Base-by-base conservation (phyloP, 2,113 vertebrate genomes). In the Oryzias celebensis region DNA sequence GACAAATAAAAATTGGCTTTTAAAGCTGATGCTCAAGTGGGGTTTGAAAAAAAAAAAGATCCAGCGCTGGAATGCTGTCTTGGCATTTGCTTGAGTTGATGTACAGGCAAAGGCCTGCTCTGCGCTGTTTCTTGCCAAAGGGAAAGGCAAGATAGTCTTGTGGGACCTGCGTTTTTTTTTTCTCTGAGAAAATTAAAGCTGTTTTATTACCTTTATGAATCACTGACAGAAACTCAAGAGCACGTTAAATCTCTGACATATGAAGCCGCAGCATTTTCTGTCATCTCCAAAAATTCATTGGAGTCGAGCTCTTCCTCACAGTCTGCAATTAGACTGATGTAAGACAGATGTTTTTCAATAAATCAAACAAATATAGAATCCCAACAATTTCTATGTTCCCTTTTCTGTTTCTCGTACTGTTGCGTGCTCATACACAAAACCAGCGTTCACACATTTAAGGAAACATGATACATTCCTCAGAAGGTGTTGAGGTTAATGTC, bases 391-490 rank as follows among this genome's bases (percentile, higher is more conserved):
- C 5, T 16, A 2, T 2, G 0, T 20, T 56, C 31, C 18, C 4
- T 4, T 7, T 57, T 62, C 52, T 48, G 36, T 41, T 4, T n/a
- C 15, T 55, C 15, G 3, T 12, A 14, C 52, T 62, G 28, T 4
- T 65, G 43, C 54, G 17, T 60, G 52, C 47, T 48, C 56, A 26
- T 7, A 20, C 31, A 45, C 66, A 75, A 52, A 62, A 43, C 46
- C 68, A 20, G 4, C 49, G 36, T 59, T 55, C 36, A 43, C 44
- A 41, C 2, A 56, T 59, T 71, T 18, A 67, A 64, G 75, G 61
- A 61, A 49, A 28, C 59, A 62, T 0, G 73, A 45, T 48, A 85
- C 62, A 87, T 85, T 85, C 73, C 23, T 55, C 83, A 73, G 3
- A 47, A 3, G 64, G 55, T 55, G 52, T 61, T 31, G 64, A 82